Evolutionary conservation across 1,140 invertebrate species (phyloP), one percentile per base, ranked within the genome.

Genomic region (Drosophila truncata): DNA sequence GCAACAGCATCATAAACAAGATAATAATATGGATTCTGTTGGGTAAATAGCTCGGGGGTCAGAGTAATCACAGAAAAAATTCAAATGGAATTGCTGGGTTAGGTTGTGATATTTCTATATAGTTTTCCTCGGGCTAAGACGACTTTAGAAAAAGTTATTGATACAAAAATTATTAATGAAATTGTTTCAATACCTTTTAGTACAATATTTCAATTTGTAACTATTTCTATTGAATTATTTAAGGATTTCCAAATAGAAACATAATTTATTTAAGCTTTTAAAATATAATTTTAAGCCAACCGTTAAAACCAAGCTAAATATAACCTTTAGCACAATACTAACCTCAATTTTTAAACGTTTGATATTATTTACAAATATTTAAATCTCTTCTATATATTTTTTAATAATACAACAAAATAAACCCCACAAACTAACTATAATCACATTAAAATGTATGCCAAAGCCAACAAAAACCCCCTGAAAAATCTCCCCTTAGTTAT

Each of bases 11-110:
- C 49, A 66, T 76, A 64, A 65, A 66, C 67, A 75, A 50, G 41
- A 82, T 67, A 79, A 87, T 87, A 79, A 82, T 87, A 86, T 72
- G 83, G 62, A 79, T 62, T 60, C 69, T 78, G 73, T 49, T 49
- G 60, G 78, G 55, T 61, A 82, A 82, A 84, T 81, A 84, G 72
- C 82, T 63, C 13, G 3, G n/a, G 42, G 52, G 71, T 39, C 42
- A 54, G 35, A 29, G 16, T 18, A 29, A n/a, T 5, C 20, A 50
- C 14, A 18, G n/a, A 8, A 13, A 31, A 31, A 31, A 16, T n/a
- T n/a, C 25, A 20, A 18, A 33, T n/a, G n/a, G 23, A 33, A 25
- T 16, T 3, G 11, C 20, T 1, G 57, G 29, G 13, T 27, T 14
- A 25, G 1, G 1, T 29, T 0, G 46, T 4, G 3, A n/a, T 18